Base-by-base conservation (phyloP, 2,888 invertebrate species). In the Linnaemya tessellans region DNA sequence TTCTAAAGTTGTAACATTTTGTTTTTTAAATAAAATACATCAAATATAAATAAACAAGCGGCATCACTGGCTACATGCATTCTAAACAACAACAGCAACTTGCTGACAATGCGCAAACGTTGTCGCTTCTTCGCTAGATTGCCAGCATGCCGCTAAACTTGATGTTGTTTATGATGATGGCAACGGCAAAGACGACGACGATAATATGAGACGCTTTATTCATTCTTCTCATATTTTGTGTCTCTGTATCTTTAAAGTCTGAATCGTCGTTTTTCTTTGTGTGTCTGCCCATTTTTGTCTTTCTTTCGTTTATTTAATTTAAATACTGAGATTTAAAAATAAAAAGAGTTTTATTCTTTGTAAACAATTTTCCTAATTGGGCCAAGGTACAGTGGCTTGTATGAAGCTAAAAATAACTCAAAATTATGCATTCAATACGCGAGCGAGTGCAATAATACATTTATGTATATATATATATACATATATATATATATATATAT, bases 351-450 rank as follows among this genome's bases (percentile, higher is more conserved):
- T 65, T 65, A 35, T 73, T 83, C 67, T 78, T 78, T 77, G 41
- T 49, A 75, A 71, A 78, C 13, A 71, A 56, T 64, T 71, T 64
- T 80, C 43, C 71, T 71, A 84, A 84, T 80, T 84, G 75, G 84
- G 84, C 80, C 84, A 84, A 75, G 80, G 84, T 75, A 84, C 84
- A 84, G 80, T 84, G 84, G 84, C 58, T 75, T 65, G 74, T 70
- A 58, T 65, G 30, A 13, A 65, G 22, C 46, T 80, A 71, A 84
- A 73, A 78, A 70, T 75, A 75, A 70, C 80, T 67, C 15, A 71
- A 73, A 84, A 64, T 35, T 62, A 43, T 54, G 58, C 56, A 74
- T 65, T 73, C 25, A 25, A 46, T 10, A 5, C 11, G 11, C 5
- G 13, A 35, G 13, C 8, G 18, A 41, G 2, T 18, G 35, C 38